phyloP scores from a whole-genome alignment of 2,113 vertebrate genomes.

The Ictalurus punctatus region DNA sequence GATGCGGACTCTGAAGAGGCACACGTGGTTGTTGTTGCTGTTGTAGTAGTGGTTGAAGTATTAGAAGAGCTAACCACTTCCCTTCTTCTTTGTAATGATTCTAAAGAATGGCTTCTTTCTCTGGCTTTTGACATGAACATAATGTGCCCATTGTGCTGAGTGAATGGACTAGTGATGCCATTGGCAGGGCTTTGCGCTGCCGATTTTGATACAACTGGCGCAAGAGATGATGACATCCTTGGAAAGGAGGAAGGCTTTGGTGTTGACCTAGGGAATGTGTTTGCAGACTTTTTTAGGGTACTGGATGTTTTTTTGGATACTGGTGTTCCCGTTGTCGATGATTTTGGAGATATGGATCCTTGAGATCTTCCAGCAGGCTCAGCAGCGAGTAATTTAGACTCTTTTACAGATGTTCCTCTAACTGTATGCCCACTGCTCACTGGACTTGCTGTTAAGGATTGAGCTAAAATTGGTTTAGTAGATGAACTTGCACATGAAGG shows the following conservation, averaged over 20 bases:
- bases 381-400: conserved; percentile 15
- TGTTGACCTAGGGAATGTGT: conserved; percentile 72
- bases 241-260: conserved; percentile 67
- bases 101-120: conserved; percentile 86
- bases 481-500: conserved; percentile 48
- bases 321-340: conserved; percentile 64
- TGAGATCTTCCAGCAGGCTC: conserved; percentile 27
- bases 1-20: conserved; percentile 91
- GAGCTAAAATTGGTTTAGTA: conserved; percentile 54
- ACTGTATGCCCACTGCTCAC: conserved; percentile 34
- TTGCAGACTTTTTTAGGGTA: conserved; percentile 61
- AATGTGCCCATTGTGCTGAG: conserved; percentile 72
- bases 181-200: conserved; percentile 58
- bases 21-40: conserved; percentile 70
- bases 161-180: conserved; percentile 55
- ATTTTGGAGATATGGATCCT: conserved; percentile 12
- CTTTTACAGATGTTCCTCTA: conserved; percentile 30
- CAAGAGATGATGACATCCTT: conserved; percentile 66
- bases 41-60: conserved; percentile 66
- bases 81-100: conserved; percentile 84
- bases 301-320: conserved; percentile 51
- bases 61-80: conserved; percentile 72
- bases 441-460: conserved; percentile 53
- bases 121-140: conserved; percentile 58
- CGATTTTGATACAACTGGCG: conserved; percentile 62